A percentile compares a stretch with the other conserved stretches of the same genome.
Conservation (phyloP, 1,140 invertebrate genomes). For the Nymphalis io region DNA sequence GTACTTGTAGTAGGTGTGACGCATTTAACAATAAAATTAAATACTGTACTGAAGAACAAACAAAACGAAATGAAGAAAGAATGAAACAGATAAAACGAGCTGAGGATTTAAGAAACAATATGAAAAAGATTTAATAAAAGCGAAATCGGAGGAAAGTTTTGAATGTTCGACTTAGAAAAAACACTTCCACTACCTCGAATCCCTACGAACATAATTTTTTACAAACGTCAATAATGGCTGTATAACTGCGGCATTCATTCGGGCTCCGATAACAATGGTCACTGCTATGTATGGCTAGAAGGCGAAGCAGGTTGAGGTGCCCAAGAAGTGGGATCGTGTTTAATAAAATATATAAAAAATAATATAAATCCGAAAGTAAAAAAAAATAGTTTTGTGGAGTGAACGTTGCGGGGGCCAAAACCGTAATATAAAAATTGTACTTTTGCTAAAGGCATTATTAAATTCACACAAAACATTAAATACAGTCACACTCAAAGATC, state of each 20-base stretch:
- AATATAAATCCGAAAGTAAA: neutral
- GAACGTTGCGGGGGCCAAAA: neutral
- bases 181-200: neutral
- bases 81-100: too few relatives aligned
- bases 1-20: too few relatives aligned
- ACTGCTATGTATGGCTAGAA: neutral
- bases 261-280: neutral
- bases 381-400: neutral
- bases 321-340: too few relatives aligned
- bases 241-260: neutral
- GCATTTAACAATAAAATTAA: too few relatives aligned
- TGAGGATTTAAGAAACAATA: too few relatives aligned
- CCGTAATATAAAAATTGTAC: neutral
- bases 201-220: neutral
- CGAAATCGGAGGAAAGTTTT: too few relatives aligned
- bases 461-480: neutral
- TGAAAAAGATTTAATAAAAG: too few relatives aligned
- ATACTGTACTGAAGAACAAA: too few relatives aligned
- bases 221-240: neutral
- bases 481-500: neutral
- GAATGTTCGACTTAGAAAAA: neutral
- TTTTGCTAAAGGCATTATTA: too few relatives aligned
- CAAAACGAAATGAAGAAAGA: too few relatives aligned
- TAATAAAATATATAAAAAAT: too few relatives aligned
- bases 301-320: neutral